Percentiles rank a stretch among this genome's conserved stretches.
These are phyloP conservation scores for Drosophila rhopaloa DNA, from an alignment of 1,140 invertebrate genomes.

Conservation along the genomic window DNA sequence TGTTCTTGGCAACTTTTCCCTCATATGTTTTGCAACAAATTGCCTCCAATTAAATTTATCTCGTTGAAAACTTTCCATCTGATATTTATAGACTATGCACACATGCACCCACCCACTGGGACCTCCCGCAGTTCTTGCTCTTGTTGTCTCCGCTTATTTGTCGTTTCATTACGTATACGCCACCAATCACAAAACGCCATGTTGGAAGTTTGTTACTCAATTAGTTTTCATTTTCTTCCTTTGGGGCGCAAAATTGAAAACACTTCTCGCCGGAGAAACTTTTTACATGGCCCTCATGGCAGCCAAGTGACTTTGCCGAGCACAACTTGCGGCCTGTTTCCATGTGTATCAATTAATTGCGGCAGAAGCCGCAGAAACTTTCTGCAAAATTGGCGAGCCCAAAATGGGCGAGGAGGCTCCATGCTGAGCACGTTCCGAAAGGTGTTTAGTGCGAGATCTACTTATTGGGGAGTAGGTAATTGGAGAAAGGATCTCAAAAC, in stretches of 20 bases:
- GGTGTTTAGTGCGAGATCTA: slow-evolving; percentile 1
- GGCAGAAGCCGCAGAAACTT: slow-evolving; percentile 73
- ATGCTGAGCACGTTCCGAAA: slow-evolving; percentile 42
- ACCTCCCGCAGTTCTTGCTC: slow-evolving; percentile 32
- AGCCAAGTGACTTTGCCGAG: slow-evolving; percentile 66
- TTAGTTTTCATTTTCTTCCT: slow-evolving; percentile 76
- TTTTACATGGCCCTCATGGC: slow-evolving; percentile 63
- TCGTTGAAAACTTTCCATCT: slow-evolving; percentile 83
- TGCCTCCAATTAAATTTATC: slow-evolving; percentile 84
- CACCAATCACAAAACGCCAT: slow-evolving; percentile 78
- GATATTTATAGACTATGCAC: slow-evolving; percentile 77
- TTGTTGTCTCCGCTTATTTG: slow-evolving; percentile 69
- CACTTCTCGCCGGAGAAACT: slow-evolving; percentile 67
- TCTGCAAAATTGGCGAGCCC: slow-evolving; percentile 42
- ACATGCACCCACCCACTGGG: slow-evolving; percentile 6
- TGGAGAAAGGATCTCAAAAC: too few species aligned
- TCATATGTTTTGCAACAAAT: slow-evolving; percentile 76
- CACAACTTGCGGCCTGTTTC: slow-evolving; percentile 71
- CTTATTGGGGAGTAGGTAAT: neutral
- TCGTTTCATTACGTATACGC: slow-evolving; percentile 80
- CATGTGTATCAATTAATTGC: slow-evolving; percentile 80
- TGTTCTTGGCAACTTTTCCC: slow-evolving; percentile 67
- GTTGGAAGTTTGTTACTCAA: slow-evolving; percentile 80
- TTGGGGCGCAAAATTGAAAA: slow-evolving; percentile 73
- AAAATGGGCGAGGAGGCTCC: slow-evolving; percentile 1